Conservation (phyloP, 2,113 vertebrate species). For the Ameiurus melas region DNA sequence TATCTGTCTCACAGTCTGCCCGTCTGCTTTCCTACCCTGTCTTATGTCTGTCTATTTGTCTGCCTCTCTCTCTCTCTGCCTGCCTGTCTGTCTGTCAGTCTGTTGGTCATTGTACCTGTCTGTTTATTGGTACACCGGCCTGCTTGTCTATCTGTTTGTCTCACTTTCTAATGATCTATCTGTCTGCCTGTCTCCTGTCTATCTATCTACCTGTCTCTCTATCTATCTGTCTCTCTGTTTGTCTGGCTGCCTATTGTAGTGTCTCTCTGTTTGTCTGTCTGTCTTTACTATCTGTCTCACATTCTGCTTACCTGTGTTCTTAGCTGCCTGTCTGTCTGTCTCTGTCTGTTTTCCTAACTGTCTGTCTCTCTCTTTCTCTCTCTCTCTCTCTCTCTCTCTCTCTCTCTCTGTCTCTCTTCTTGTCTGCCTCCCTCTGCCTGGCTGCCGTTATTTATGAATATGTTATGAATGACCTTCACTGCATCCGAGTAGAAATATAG, state of each 20-base stretch:
- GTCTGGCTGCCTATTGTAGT: not conserved
- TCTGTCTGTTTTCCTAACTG: not conserved
- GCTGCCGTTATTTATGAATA: not conserved
- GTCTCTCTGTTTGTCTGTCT: not conserved
- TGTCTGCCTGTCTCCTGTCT: no score
- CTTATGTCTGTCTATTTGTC: no score
- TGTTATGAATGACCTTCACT: not conserved
- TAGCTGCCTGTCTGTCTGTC: not conserved
- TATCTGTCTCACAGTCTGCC: not conserved
- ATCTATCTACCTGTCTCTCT: no score
- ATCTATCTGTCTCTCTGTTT: not conserved
- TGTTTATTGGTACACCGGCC: no score
- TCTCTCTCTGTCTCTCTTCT: not conserved
- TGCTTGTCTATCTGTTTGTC: no score
- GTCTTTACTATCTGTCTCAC: rapidly evolving
- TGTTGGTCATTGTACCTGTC: no score
- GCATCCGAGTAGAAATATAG: not conserved
- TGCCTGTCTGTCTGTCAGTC: no score
- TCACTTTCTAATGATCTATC: no score
- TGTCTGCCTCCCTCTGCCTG: not conserved
- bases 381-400: not conserved
- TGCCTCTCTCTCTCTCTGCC: no score
- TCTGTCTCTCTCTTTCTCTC: not conserved
- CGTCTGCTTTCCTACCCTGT: no score
- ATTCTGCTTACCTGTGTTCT: no score